phyloP scores from a whole-genome alignment of 2,797 vertebrate species.

The Crenichthys baileyi region DNA sequence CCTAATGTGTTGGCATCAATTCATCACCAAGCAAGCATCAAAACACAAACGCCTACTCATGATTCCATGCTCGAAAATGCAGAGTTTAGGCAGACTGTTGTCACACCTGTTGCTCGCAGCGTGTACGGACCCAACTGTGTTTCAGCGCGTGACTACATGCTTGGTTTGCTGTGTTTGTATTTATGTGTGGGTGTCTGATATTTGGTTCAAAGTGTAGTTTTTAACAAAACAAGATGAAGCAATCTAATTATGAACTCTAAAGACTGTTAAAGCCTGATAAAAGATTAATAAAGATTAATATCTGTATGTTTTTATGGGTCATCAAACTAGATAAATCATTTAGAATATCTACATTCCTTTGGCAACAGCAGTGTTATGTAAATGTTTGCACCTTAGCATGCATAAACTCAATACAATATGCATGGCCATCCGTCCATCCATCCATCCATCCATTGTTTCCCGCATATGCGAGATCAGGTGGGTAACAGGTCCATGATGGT shows the following conservation, averaged over 20 bases:
- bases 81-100: slow-evolving; percentile 65
- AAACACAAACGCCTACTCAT: slow-evolving; percentile 74
- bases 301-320: neutral
- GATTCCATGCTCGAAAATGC: slow-evolving; percentile 49
- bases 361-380: neutral
- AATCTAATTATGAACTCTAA: slow-evolving; percentile 29
- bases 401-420: too few species aligned
- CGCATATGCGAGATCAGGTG: neutral
- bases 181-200: slow-evolving; percentile 36
- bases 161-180: slow-evolving; percentile 30
- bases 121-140: slow-evolving; percentile 45
- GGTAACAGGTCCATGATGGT: neutral
- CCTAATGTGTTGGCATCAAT: slow-evolving; percentile 69
- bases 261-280: slow-evolving; percentile 38
- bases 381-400: neutral
- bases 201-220: slow-evolving; percentile 29
- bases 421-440: too few species aligned
- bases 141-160: slow-evolving; percentile 21
- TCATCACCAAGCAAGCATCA: slow-evolving; percentile 71
- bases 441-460: neutral
- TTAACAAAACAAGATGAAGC: slow-evolving; percentile 39
- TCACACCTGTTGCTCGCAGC: slow-evolving; percentile 70
- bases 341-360: neutral
- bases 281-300: slow-evolving; percentile 18
- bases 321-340: neutral